phyloP scores from a whole-genome alignment of 2,888 invertebrate species.

The Hermaeophaga mercurialis region DNA sequence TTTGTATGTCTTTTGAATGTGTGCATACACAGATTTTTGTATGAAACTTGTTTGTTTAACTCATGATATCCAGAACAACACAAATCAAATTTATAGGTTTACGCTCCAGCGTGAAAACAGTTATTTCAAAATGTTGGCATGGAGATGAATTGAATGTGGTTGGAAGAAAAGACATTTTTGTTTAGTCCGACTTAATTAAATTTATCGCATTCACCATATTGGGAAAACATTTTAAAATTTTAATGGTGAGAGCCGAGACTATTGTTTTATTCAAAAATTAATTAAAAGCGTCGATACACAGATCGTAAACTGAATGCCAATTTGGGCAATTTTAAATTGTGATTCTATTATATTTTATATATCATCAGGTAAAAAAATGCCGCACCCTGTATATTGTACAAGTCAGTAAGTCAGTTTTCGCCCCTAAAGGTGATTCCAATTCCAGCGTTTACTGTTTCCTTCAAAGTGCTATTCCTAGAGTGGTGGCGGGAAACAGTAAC shows the following conservation, averaged over 20 bases:
- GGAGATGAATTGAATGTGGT: constrained; percentile 13
- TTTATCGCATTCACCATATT: constrained; percentile 18
- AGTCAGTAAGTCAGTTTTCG: no score
- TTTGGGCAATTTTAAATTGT: not conserved
- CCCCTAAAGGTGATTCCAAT: no score
- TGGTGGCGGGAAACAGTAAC: no score
- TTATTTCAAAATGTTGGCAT: constrained; percentile 20
- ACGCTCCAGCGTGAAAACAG: constrained; percentile 14
- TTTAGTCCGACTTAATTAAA: constrained; percentile 21
- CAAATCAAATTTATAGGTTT: constrained; percentile 16
- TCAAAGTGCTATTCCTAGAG: no score
- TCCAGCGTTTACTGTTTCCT: no score
- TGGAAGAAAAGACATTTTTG: constrained; percentile 15
- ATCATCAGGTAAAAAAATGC: no score
- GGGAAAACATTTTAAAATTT: constrained; percentile 11
- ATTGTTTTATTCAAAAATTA: constrained; percentile 16
- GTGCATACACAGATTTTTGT: constrained; percentile 2
- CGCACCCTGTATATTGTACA: no score
- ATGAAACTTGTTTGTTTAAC: constrained; percentile 5
- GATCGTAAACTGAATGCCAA: not conserved
- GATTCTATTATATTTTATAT: no score
- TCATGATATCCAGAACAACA: not conserved
- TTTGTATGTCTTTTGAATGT: not conserved
- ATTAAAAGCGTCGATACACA: no score
- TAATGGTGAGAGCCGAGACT: constrained; percentile 10